phyloP scores from a whole-genome alignment of 2,113 vertebrate genomes.

The Pan paniscus region DNA sequence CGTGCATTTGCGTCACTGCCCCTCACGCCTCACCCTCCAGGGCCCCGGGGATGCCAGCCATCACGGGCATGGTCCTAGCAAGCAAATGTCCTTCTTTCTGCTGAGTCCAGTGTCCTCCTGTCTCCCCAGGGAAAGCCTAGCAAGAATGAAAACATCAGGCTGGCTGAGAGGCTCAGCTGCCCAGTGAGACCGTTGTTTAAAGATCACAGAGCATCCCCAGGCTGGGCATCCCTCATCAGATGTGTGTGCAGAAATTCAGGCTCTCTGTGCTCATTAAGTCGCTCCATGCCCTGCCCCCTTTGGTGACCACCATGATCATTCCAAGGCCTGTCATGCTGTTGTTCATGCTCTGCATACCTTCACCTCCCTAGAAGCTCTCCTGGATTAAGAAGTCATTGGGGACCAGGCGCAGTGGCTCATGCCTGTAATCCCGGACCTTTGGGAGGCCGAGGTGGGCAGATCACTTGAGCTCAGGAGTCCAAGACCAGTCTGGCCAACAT shows the following conservation, averaged over 20 bases:
- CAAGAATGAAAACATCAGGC: background rate
- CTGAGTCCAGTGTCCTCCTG: background rate
- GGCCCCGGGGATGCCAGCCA: background rate
- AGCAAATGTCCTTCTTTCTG: background rate
- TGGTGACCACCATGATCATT: background rate
- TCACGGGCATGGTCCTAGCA: background rate
- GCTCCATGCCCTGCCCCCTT: background rate
- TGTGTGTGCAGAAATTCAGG: accelerated
- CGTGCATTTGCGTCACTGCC: accelerated
- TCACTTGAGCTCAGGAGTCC: background rate
- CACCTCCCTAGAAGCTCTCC: background rate
- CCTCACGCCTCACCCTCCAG: background rate
- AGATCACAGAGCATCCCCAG: background rate
- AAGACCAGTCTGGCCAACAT: background rate
- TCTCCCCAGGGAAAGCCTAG: background rate
- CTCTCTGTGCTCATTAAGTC: accelerated
- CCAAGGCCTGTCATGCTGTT: background rate
- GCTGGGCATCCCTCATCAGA: background rate
- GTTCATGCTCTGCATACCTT: background rate
- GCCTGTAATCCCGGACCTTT: background rate
- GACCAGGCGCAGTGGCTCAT: background rate
- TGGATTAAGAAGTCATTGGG: background rate
- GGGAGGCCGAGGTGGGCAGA: background rate
- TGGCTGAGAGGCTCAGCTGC: background rate
- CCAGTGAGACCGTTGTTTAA: background rate